Evolutionary conservation across 2,797 vertebrate genomes (phyloP).

Genomic region (Apodemus agrarius): DNA sequence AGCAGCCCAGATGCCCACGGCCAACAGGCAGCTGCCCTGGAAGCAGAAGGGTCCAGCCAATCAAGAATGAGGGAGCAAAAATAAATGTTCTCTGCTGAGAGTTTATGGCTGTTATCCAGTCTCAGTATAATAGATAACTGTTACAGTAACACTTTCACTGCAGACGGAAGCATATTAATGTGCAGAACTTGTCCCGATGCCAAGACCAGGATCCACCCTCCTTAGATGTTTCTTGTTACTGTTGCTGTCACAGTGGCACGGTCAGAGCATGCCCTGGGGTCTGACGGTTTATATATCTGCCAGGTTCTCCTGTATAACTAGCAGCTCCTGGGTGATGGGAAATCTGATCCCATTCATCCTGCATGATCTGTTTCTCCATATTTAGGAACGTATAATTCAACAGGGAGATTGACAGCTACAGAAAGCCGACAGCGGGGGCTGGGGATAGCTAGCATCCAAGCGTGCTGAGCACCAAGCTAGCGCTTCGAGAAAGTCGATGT

Average conservation of each 20-base stretch:
- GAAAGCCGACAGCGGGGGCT: not conserved
- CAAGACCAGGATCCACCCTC: not conserved
- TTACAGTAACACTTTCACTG: not conserved
- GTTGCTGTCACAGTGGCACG: not conserved
- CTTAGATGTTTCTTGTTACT: constrained; percentile 29
- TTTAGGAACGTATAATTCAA: constrained; percentile 50
- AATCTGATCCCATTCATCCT: constrained; percentile 20
- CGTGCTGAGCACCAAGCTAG: not conserved
- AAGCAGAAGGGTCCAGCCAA: not conserved
- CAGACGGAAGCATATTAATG: not conserved
- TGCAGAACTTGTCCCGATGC: not conserved
- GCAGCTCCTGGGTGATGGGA: constrained; percentile 18
- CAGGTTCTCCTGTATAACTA: not conserved
- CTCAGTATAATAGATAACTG: constrained; percentile 2
- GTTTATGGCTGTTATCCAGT: constrained; percentile 52
- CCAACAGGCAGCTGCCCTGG: not conserved
- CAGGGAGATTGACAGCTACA: not conserved
- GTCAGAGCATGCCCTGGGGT: not conserved
- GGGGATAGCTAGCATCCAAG: not conserved
- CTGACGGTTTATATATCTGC: not conserved
- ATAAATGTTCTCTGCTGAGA: not conserved
- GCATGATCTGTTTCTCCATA: constrained; percentile 24
- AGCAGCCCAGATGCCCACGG: not conserved
- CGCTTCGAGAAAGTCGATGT: not conserved
- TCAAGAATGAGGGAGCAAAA: not conserved